A percentile compares a stretch with the other conserved stretches of the same genome.
Conservation (phyloP, 2,797 vertebrate genomes). For the Pseudochirops corinnae region DNA sequence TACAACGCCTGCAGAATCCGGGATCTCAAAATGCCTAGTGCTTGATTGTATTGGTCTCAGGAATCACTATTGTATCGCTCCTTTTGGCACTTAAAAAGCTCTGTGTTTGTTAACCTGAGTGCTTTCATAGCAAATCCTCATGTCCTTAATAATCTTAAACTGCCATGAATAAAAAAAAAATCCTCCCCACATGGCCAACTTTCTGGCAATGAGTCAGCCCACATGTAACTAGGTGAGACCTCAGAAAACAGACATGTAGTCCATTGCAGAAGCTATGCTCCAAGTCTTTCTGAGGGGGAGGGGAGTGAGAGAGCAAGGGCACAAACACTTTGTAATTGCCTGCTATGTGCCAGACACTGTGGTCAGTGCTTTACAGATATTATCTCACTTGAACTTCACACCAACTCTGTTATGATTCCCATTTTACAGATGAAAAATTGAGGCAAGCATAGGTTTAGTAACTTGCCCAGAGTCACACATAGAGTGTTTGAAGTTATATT, state of each 20-base stretch:
- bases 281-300: background rate
- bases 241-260: background rate
- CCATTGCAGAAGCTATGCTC: background rate
- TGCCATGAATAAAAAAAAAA: background rate
- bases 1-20: background rate
- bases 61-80: background rate
- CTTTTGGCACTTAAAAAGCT: background rate
- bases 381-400: background rate
- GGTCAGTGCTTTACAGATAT: background rate
- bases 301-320: background rate
- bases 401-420: background rate
- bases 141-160: background rate
- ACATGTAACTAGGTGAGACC: background rate
- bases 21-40: background rate
- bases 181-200: background rate
- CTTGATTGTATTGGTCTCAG: background rate
- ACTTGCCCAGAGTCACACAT: background rate
- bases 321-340: background rate
- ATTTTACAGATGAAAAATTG: too few relatives aligned
- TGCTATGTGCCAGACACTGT: background rate
- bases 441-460: background rate
- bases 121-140: background rate
- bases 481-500: background rate
- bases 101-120: background rate
- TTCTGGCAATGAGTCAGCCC: background rate